A percentile compares a stretch with the other conserved stretches of the same genome.
Evolutionary conservation across 2,797 vertebrate genomes (phyloP).

Genomic region (Ctenopoma multispine): DNA sequence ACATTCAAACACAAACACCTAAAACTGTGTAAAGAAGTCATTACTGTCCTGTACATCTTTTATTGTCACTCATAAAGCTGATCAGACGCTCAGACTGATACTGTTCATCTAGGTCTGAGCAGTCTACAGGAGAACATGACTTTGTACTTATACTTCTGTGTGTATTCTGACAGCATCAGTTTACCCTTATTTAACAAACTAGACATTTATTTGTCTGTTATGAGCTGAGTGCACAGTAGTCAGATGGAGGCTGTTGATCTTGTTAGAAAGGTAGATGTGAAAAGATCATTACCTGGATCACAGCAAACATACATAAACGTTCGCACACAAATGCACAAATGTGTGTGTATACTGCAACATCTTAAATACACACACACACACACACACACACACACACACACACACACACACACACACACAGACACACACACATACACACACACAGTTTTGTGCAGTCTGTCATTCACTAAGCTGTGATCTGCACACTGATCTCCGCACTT

Average conservation of each 20-base stretch:
- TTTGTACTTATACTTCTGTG: conserved; percentile 33
- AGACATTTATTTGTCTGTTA: conserved; percentile 77
- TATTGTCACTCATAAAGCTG: conserved; percentile 1
- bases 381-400: too few relatives aligned
- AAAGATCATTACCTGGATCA: conserved; percentile 79
- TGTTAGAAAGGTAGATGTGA: conserved; percentile 78
- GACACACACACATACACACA: too few relatives aligned
- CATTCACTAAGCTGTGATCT: conserved; percentile 36
- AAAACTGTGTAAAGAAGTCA: conserved; percentile 11
- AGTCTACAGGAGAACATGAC: neutral
- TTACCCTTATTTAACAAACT: conserved; percentile 61
- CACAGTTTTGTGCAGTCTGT: conserved; percentile 32
- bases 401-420: too few relatives aligned
- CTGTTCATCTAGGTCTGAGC: conserved; percentile 7
- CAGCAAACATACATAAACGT: conserved; percentile 69
- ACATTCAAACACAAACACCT: neutral
- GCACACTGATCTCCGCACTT: conserved; percentile 43
- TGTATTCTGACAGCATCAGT: conserved; percentile 45
- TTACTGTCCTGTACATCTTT: neutral
- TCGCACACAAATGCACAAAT: conserved; percentile 14
- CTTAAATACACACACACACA: conserved; percentile 16
- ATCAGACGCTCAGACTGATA: neutral
- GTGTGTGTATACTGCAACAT: conserved; percentile 19
- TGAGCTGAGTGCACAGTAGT: conserved; percentile 68
- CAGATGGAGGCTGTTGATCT: conserved; percentile 86